Evolutionary conservation across 2,797 vertebrate genomes (phyloP).

Genomic region (Cephalopachus bancanus): DNA sequence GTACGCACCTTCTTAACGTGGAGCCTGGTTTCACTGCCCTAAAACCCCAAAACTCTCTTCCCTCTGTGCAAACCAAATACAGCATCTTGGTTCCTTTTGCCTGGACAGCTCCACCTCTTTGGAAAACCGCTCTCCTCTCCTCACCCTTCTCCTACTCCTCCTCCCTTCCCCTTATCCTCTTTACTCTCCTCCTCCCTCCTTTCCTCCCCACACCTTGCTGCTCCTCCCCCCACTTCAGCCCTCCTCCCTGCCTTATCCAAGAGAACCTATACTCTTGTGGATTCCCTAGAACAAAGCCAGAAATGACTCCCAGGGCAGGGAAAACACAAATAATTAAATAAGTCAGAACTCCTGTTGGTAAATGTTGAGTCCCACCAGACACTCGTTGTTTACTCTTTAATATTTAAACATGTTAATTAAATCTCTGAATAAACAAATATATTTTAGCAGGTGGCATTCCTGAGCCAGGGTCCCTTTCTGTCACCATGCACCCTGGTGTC

Average conservation of each 20-base stretch:
- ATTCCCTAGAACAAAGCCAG: constrained; percentile 45
- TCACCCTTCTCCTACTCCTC: too few relatives aligned
- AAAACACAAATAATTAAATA: constrained; percentile 57
- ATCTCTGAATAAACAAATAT: constrained; percentile 86
- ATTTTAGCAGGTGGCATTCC: constrained; percentile 68
- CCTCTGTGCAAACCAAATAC: not conserved
- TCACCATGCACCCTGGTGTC: not conserved
- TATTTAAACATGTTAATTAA: constrained; percentile 91
- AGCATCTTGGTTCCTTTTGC: not conserved
- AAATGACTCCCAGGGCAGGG: constrained; percentile 69
- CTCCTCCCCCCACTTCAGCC: not conserved
- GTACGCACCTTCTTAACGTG: not conserved
- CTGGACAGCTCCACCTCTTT: not conserved
- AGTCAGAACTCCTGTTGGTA: constrained; percentile 80
- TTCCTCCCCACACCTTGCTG: not conserved
- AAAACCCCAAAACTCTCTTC: not conserved
- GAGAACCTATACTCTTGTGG: not conserved
- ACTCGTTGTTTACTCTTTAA: constrained; percentile 88
- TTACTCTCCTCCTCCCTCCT: accelerated
- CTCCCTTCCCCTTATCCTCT: accelerated
- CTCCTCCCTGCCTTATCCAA: not conserved
- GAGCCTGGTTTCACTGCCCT: not conserved
- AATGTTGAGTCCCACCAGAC: constrained; percentile 86
- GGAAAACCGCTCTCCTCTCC: not conserved
- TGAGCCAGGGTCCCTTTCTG: constrained; percentile 59